These are phyloP conservation scores for Gallinago nigripennis DNA, from an alignment of 2,797 vertebrate genomes.

Conservation along the genomic window DNA sequence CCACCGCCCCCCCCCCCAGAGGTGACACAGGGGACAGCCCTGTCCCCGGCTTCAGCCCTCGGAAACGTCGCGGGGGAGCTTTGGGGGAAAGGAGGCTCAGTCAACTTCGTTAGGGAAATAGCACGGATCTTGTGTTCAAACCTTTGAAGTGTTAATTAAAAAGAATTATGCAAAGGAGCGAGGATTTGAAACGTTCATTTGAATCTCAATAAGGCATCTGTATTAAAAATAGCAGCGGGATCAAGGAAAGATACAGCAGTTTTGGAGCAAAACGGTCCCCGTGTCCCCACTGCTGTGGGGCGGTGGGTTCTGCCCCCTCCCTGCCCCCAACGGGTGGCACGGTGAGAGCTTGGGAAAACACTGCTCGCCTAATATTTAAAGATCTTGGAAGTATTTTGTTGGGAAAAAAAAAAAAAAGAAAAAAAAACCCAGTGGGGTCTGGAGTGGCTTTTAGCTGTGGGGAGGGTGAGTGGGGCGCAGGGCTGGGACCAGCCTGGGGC, in stretches of 20 bases:
- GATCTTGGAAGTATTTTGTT: background rate
- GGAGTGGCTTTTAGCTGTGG: accelerated
- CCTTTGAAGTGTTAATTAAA: constrained; percentile 76
- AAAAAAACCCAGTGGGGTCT: background rate
- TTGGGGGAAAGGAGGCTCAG: constrained; percentile 24
- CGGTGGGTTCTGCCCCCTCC: background rate
- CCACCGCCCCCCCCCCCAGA: too few relatives aligned
- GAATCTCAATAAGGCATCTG: constrained; percentile 74
- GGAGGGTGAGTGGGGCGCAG: background rate
- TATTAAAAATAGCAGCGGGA: constrained; percentile 72
- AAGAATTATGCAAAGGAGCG: constrained; percentile 76
- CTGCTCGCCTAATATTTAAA: background rate
- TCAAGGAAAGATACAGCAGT: background rate
- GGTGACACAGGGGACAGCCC: background rate
- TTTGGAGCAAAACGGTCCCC: background rate
- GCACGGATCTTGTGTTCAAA: constrained; percentile 47
- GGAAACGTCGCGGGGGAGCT: background rate
- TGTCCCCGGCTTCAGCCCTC: background rate
- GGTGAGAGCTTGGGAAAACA: background rate
- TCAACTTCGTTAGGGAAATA: constrained; percentile 60
- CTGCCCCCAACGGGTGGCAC: background rate
- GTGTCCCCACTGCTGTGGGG: background rate
- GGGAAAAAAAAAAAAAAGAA: background rate
- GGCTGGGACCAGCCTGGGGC: background rate
- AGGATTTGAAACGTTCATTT: constrained; percentile 69